Conservation (phyloP, 2,888 invertebrate genomes). For the Hololepta plana region DNA sequence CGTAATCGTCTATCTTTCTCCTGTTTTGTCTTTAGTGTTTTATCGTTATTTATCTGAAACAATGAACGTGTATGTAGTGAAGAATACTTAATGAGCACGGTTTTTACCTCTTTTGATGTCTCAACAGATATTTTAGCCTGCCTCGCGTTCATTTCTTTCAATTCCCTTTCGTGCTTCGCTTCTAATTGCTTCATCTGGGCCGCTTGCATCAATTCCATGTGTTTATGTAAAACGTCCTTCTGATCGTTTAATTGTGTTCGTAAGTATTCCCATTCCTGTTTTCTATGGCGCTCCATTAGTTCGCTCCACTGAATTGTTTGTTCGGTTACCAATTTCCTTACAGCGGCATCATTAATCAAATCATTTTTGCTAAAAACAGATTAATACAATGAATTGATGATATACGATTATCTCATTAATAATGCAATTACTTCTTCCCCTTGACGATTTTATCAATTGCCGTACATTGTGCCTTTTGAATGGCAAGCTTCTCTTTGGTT, state of each 20-base stretch:
- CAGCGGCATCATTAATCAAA: conserved; percentile 55
- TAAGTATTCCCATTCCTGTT: conserved; percentile 68
- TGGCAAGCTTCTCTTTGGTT: conserved; percentile 72
- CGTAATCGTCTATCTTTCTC: conserved; percentile 87
- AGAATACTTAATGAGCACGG: conserved; percentile 1
- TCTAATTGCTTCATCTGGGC: conserved; percentile 80
- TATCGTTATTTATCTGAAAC: conserved; percentile 57
- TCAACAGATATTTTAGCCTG: conserved; percentile 96
- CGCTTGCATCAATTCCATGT: conserved; percentile 69
- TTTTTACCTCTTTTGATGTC: conserved; percentile 74
- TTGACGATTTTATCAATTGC: conserved; percentile 88
- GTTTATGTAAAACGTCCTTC: conserved; percentile 43
- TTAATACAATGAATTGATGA: conserved; percentile 4
- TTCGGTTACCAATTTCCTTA: conserved; percentile 71
- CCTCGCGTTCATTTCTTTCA: conserved; percentile 85
- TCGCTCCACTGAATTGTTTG: conserved; percentile 93
- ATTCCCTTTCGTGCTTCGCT: conserved; percentile 80
- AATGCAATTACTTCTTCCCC: conserved; percentile 64
- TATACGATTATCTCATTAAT: no score
- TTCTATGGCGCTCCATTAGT: conserved; percentile 66
- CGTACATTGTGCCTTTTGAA: conserved; percentile 83
- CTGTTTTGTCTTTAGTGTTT: conserved; percentile 88
- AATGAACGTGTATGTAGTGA: neutral
- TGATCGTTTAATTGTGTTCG: conserved; percentile 73
- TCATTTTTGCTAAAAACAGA: conserved; percentile 51